Evolutionary conservation across 2,888 invertebrate genomes (phyloP).

Genomic region (Xylophagus ater): DNA sequence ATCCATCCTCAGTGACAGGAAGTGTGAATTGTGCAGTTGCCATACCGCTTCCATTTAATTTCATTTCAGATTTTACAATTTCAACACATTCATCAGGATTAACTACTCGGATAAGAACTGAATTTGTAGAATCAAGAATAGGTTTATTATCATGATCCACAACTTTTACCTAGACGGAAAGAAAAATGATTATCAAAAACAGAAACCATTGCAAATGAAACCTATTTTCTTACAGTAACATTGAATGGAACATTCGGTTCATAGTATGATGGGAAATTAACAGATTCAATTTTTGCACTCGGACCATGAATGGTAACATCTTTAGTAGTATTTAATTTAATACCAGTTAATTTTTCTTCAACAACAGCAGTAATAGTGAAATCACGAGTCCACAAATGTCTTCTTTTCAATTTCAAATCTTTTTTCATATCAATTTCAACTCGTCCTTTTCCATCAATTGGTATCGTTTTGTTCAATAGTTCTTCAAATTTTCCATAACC

Average conservation of each 20-base stretch:
- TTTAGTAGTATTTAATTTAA: constrained; percentile 67
- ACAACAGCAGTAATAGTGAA: constrained; percentile 77
- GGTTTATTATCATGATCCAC: constrained; percentile 59
- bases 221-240: constrained; percentile 53
- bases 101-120: constrained; percentile 34
- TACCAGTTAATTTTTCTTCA: constrained; percentile 74
- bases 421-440: constrained; percentile 70
- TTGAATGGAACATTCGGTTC: constrained; percentile 79
- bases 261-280: constrained; percentile 75
- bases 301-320: constrained; percentile 66
- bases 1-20: constrained; percentile 34
- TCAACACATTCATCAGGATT: constrained; percentile 6
- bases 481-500: constrained; percentile 33
- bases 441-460: constrained; percentile 51
- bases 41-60: constrained; percentile 52
- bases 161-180: constrained; percentile 46
- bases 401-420: constrained; percentile 5
- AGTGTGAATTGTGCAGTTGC: constrained; percentile 51
- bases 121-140: constrained; percentile 46
- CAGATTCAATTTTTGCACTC: constrained; percentile 61
- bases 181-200: not conserved
- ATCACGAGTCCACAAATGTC: constrained; percentile 53
- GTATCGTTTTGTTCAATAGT: constrained; percentile 53
- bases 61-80: constrained; percentile 17
- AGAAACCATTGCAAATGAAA: constrained; percentile 3